Evolutionary conservation across 2,888 invertebrate species (phyloP).

Genomic region (Polyommatus icarus): DNA sequence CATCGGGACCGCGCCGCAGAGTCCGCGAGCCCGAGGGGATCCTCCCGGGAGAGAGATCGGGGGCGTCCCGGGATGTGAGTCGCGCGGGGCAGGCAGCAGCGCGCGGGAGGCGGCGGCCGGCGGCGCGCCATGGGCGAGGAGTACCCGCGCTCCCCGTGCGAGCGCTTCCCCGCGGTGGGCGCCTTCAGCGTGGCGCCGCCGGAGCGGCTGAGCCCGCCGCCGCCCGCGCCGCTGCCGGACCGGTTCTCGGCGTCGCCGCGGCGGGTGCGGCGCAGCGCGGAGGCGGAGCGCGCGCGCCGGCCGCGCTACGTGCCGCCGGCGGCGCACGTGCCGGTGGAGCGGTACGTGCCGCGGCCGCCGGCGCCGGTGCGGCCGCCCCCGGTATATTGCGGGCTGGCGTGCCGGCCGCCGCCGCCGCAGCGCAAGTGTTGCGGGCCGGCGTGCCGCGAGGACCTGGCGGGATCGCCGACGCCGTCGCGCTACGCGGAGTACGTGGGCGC

Average conservation of each 20-base stretch:
- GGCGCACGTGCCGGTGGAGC: slow-evolving; percentile 86
- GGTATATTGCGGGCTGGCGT: slow-evolving; percentile 78
- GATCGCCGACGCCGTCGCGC: slow-evolving; percentile 72
- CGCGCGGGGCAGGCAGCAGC: slow-evolving; percentile 63
- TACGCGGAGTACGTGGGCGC: slow-evolving; percentile 84
- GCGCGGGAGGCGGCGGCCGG: slow-evolving; percentile 76
- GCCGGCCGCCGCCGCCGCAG: slow-evolving; percentile 66
- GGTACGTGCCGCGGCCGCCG: slow-evolving; percentile 84
- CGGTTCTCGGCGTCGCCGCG: slow-evolving; percentile 79
- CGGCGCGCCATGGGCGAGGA: slow-evolving; percentile 79
- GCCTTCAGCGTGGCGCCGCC: slow-evolving; percentile 83
- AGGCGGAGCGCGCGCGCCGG: slow-evolving; percentile 82
- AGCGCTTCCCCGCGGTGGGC: slow-evolving; percentile 78
- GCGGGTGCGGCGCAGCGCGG: slow-evolving; percentile 83
- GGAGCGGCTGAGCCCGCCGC: slow-evolving; percentile 82
- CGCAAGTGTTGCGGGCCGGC: slow-evolving; percentile 74
- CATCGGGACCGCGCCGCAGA: slow-evolving; percentile 69
- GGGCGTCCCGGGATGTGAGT: slow-evolving; percentile 74
- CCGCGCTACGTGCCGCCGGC: slow-evolving; percentile 84
- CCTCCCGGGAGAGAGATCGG: slow-evolving; percentile 66
- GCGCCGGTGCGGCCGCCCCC: slow-evolving; percentile 74
- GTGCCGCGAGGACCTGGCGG: slow-evolving; percentile 70
- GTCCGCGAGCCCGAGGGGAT: slow-evolving; percentile 61
- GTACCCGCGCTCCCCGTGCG: slow-evolving; percentile 78
- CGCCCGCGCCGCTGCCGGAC: slow-evolving; percentile 82